These are phyloP conservation scores for human DNA, from an alignment of 2,113 vertebrate species.

Conservation along the genomic window DNA sequence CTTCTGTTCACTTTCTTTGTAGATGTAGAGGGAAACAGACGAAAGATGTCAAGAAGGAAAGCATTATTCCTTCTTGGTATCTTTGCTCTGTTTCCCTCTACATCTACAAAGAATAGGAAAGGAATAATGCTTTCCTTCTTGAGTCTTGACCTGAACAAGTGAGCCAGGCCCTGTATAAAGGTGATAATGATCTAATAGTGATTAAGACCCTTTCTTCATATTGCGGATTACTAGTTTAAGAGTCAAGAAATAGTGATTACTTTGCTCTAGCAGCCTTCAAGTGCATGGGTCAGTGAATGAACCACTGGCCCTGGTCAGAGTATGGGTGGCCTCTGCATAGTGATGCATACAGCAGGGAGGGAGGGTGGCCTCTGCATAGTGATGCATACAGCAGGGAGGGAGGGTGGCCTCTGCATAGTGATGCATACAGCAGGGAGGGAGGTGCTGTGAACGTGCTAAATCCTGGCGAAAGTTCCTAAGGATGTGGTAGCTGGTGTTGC, in stretches of 20 bases:
- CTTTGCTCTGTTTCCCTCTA: too few species aligned
- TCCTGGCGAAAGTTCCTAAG: neutral
- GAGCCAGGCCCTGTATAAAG: neutral
- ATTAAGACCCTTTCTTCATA: neutral
- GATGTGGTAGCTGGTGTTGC: neutral
- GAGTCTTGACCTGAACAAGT: neutral
- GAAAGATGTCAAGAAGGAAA: neutral
- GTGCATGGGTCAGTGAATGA: neutral
- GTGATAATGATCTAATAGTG: neutral
- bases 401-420: neutral
- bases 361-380: too few species aligned
- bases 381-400: accelerated
- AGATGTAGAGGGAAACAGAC: neutral
- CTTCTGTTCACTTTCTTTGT: neutral
- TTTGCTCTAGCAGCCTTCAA: neutral
- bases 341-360: accelerated
- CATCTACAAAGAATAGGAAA: neutral
- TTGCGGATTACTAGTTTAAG: neutral
- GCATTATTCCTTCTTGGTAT: too few species aligned
- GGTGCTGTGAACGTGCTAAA: neutral
- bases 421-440: accelerated
- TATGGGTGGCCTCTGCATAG: neutral
- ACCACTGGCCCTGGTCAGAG: too few species aligned
- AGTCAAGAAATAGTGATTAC: neutral
- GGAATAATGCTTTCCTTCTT: neutral